A percentile compares a stretch with the other conserved stretches of the same genome.
Evolutionary conservation across 2,113 vertebrate species (phyloP).

Genomic region (Grallaria varia): DNA sequence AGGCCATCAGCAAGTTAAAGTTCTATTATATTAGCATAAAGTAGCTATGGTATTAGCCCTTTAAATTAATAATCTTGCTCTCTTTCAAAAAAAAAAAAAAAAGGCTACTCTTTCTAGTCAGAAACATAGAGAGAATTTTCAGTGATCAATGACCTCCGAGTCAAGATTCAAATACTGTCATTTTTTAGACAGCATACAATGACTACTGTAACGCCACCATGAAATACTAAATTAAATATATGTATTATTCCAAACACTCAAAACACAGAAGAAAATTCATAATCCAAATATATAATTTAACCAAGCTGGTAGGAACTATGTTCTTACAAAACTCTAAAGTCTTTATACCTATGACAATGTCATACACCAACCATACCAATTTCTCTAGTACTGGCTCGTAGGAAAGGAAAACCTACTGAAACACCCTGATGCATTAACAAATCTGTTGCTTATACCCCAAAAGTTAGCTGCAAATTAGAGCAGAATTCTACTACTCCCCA

Average conservation of each 20-base stretch:
- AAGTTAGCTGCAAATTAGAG: background rate
- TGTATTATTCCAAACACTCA: background rate
- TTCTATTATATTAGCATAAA: background rate
- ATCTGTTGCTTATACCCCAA: background rate
- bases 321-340: background rate
- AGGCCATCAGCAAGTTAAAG: rapidly evolving
- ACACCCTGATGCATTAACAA: background rate
- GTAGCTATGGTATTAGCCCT: background rate
- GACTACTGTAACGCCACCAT: background rate
- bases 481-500: background rate
- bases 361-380: background rate
- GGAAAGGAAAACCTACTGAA: background rate
- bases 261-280: background rate
- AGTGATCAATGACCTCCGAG: background rate
- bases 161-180: background rate
- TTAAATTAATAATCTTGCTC: background rate
- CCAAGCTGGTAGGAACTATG: background rate
- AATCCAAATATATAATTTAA: background rate
- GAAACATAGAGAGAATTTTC: background rate
- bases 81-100: background rate
- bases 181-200: background rate
- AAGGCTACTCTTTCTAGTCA: background rate
- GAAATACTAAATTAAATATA: background rate
- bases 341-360: background rate
- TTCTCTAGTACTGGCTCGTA: background rate